phyloP scores from a whole-genome alignment of 1,140 invertebrate species.

The Drosophila sp. region DNA sequence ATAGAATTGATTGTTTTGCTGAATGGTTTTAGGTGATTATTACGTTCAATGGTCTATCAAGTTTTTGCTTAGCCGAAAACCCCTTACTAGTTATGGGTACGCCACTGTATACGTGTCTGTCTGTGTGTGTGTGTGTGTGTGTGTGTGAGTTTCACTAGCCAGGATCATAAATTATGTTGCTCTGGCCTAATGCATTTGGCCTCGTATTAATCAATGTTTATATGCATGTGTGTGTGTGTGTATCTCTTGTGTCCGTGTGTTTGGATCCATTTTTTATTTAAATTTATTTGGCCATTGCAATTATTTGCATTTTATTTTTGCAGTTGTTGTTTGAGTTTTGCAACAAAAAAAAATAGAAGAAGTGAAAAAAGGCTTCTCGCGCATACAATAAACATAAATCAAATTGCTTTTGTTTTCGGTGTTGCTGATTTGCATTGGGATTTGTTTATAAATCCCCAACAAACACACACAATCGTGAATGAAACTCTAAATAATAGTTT shows the following conservation, averaged over 20 bases:
- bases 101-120: too few species aligned
- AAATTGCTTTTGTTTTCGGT: constrained; percentile 59
- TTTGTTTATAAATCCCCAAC: constrained; percentile 74
- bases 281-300: constrained; percentile 69
- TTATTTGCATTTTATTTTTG: constrained; percentile 71
- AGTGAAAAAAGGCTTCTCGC: constrained; percentile 13
- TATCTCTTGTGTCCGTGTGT: constrained; percentile 29
- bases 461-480: constrained; percentile 29
- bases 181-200: constrained; percentile 75
- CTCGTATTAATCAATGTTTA: constrained; percentile 76
- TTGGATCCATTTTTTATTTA: constrained; percentile 50
- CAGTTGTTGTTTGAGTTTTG: constrained; percentile 47
- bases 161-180: constrained; percentile 63
- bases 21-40: too few species aligned
- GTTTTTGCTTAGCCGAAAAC: too few species aligned
- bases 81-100: too few species aligned
- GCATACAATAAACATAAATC: constrained; percentile 65
- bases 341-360: constrained; percentile 1
- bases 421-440: constrained; percentile 69
- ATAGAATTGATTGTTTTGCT: too few species aligned
- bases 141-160: neutral
- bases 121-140: neutral
- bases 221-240: constrained; percentile 28
- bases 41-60: too few species aligned
- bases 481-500: constrained; percentile 65